Evolutionary conservation across 2,888 invertebrate species (phyloP).

Genomic region (Sphaeridia pumilis): DNA sequence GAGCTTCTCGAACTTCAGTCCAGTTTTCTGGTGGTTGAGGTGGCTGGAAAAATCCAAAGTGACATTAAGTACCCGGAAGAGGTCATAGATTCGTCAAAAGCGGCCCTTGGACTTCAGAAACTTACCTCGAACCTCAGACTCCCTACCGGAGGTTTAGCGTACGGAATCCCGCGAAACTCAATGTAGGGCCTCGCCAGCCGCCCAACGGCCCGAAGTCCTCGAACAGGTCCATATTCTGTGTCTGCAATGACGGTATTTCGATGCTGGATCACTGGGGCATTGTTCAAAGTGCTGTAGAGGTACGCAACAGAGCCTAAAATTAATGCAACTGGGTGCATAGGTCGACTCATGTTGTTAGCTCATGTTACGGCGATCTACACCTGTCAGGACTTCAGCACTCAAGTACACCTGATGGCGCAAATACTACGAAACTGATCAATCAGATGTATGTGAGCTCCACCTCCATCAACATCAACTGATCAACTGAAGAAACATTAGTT

Average conservation of each 20-base stretch:
- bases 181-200: constrained; percentile 11
- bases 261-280: constrained; percentile 5
- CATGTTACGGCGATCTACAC: too few species aligned
- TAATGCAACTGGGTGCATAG: constrained; percentile 14
- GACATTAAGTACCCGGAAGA: background rate
- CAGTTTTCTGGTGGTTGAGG: constrained; percentile 11
- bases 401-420: too few species aligned
- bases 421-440: too few species aligned
- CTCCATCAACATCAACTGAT: too few species aligned
- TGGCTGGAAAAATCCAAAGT: constrained; percentile 4
- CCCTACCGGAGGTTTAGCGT: constrained; percentile 10
- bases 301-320: constrained; percentile 17
- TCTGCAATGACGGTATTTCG: constrained; percentile 5
- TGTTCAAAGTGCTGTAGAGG: constrained; percentile 14
- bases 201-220: constrained; percentile 7
- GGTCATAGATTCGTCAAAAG: background rate
- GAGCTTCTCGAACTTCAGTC: constrained; percentile 12
- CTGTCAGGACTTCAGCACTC: too few species aligned
- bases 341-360: constrained; percentile 1
- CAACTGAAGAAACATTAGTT: too few species aligned
- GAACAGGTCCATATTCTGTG: constrained; percentile 13
- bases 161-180: constrained; percentile 18
- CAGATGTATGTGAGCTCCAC: too few species aligned
- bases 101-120: background rate
- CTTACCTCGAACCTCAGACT: constrained; percentile 8